Evolutionary conservation across 2,888 invertebrate species (phyloP).

Genomic region (Malthinus seriepunctatus): DNA sequence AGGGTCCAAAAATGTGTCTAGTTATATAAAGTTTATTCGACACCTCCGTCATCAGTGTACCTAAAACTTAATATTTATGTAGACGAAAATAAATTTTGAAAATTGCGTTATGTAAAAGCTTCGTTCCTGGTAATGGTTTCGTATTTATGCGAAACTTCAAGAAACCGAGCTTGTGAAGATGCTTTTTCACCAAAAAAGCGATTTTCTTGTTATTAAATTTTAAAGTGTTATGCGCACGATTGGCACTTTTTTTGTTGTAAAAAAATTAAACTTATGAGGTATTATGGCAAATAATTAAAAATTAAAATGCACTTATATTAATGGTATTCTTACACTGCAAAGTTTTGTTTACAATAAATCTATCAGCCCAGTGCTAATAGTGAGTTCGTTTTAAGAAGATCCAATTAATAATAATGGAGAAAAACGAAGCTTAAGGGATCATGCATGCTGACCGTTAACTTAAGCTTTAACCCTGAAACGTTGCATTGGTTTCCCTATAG

Average conservation of each 20-base stretch:
- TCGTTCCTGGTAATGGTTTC: neutral
- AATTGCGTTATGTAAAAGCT: neutral
- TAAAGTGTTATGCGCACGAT: neutral
- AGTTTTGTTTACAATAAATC: too few relatives aligned
- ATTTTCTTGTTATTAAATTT: constrained; percentile 7
- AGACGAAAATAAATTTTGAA: neutral
- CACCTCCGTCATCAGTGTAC: constrained; percentile 6
- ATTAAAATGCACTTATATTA: constrained; percentile 1
- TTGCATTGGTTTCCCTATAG: too few relatives aligned
- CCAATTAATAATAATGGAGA: too few relatives aligned
- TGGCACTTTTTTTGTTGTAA: neutral
- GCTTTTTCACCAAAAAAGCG: constrained; percentile 1
- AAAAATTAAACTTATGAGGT: neutral
- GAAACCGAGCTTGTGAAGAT: neutral
- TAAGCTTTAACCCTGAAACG: too few relatives aligned
- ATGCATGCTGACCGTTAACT: too few relatives aligned
- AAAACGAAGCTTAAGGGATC: too few relatives aligned
- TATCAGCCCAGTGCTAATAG: too few relatives aligned
- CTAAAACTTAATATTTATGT: constrained; percentile 5
- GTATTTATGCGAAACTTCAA: too few relatives aligned
- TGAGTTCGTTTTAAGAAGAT: too few relatives aligned
- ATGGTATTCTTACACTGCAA: too few relatives aligned
- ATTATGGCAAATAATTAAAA: constrained; percentile 1
- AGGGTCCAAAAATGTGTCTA: constrained; percentile 33
- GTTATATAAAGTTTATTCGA: constrained; percentile 8